Evolutionary conservation across 2,797 vertebrate species (phyloP).

Genomic region (Sternotherus odoratus): DNA sequence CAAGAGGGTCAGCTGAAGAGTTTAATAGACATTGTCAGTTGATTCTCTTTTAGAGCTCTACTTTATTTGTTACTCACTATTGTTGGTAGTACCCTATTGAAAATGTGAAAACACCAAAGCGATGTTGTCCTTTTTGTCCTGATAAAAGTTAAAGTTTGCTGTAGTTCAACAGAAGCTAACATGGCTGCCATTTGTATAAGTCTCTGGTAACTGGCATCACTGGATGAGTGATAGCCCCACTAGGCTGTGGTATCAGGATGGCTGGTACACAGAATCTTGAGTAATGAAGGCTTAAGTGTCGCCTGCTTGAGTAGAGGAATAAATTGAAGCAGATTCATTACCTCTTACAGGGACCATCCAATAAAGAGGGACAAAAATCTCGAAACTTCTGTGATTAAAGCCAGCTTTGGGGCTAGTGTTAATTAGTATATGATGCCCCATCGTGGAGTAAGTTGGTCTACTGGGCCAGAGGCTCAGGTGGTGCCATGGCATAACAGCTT

Average conservation of each 20-base stretch:
- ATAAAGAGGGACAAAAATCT: neutral
- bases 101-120: neutral
- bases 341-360: rapidly evolving
- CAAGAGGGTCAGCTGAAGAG: neutral
- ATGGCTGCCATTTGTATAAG: neutral
- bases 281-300: rapidly evolving
- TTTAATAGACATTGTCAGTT: neutral
- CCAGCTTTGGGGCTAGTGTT: neutral
- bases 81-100: neutral
- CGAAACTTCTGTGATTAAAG: rapidly evolving
- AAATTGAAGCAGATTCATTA: too few species aligned
- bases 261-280: neutral
- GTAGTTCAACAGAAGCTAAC: neutral
- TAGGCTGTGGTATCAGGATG: neutral
- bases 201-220: neutral
- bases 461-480: rapidly evolving
- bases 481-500: neutral
- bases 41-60: neutral
- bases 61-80: neutral
- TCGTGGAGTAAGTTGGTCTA: rapidly evolving
- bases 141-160: neutral
- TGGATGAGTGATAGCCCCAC: neutral
- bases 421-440: rapidly evolving
- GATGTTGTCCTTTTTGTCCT: neutral
- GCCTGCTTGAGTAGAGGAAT: neutral